phyloP scores from a whole-genome alignment of 1,140 invertebrate species.

The Pogonognathellus flavescens region DNA sequence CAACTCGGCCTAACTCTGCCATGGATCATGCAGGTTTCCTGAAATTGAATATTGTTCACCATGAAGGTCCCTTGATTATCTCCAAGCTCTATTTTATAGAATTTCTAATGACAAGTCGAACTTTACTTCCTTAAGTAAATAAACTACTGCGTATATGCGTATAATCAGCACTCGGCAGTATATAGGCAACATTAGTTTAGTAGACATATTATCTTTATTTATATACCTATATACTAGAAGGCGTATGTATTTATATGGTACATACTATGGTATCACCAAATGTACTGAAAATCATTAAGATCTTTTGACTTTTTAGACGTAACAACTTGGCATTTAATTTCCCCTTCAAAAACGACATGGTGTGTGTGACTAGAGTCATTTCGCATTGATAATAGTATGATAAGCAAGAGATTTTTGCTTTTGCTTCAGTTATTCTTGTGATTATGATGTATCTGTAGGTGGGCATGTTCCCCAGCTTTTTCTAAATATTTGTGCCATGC shows the following conservation, averaged over 20 bases:
- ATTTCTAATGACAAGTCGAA: conserved; percentile 49
- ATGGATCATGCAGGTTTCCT: conserved; percentile 32
- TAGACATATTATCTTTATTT: too few relatives aligned
- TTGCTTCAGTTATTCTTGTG: background rate
- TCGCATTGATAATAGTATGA: conserved; percentile 23
- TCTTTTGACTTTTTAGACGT: conserved; percentile 12
- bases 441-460: too few relatives aligned
- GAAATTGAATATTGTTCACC: conserved; percentile 45
- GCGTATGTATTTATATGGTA: too few relatives aligned
- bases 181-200: too few relatives aligned
- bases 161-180: background rate
- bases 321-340: conserved; percentile 45
- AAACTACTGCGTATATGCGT: conserved; percentile 6
- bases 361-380: conserved; percentile 37
- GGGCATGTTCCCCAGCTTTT: too few relatives aligned
- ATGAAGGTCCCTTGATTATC: conserved; percentile 48
- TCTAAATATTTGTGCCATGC: too few relatives aligned
- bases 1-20: conserved; percentile 1
- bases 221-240: background rate
- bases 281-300: conserved; percentile 24
- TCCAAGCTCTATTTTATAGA: conserved; percentile 41
- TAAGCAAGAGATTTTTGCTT: background rate
- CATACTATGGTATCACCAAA: too few relatives aligned
- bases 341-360: conserved; percentile 16
- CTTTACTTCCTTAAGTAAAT: conserved; percentile 22